These are phyloP conservation scores for Trachops cirrhosus DNA, from an alignment of 2,797 vertebrate genomes.

Conservation along the genomic window DNA sequence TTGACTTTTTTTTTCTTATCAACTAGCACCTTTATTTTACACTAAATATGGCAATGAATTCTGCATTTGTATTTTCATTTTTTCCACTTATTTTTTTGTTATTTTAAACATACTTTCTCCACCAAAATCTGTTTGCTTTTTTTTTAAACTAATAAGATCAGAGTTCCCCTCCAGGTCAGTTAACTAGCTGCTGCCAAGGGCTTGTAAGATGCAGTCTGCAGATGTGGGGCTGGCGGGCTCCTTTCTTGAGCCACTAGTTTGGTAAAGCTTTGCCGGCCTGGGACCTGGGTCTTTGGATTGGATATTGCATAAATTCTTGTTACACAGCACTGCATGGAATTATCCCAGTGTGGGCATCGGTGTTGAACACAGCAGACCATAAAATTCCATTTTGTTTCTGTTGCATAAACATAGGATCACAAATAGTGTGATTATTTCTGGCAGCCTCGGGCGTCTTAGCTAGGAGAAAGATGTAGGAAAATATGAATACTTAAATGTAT, in stretches of 20 bases:
- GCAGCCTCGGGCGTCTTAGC: constrained; percentile 56
- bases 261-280: background rate
- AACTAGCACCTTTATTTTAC: background rate
- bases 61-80: background rate
- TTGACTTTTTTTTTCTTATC: background rate
- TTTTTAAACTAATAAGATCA: background rate
- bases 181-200: background rate
- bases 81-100: background rate
- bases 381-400: constrained; percentile 74
- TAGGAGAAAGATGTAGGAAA: constrained; percentile 51
- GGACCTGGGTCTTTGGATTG: background rate
- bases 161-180: background rate
- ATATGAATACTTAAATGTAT: constrained; percentile 61
- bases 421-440: constrained; percentile 76
- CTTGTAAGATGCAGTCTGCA: background rate
- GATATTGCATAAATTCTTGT: constrained; percentile 7
- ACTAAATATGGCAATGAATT: background rate
- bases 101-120: background rate
- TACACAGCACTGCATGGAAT: constrained; percentile 16
- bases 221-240: background rate
- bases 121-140: background rate
- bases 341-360: constrained; percentile 41
- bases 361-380: constrained; percentile 68
- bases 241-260: background rate
- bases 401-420: constrained; percentile 73